Evolutionary conservation across 1,140 invertebrate genomes (phyloP), one percentile per base, ranked within the genome.

Genomic region (Zophobas morio): DNA sequence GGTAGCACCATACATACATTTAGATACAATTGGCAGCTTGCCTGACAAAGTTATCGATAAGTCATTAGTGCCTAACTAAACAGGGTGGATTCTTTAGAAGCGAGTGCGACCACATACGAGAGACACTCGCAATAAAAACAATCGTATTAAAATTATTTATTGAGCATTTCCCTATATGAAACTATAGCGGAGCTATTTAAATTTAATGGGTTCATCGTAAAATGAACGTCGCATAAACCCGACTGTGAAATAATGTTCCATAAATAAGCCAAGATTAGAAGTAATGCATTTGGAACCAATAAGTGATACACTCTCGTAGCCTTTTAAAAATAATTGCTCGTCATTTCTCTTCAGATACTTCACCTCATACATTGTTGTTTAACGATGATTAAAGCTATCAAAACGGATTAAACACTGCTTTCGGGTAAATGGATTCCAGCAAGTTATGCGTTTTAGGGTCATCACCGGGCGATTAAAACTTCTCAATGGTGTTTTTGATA

Each of bases 41-140:
- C 71, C 49, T 73, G 71, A 73, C 71, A 36, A 73, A 73, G 54
- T 73, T 73, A 73, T 73, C 71, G 71, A 73, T 37, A 73, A 73
- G 71, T 56, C 71, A 73, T 73, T 73, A 73, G 71, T 73, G 70
- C 40, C n/a, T 8, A 49, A 49, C 47, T 71, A 47, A 47, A 6
- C 6, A 54, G 47, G 71, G 71, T 73, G 39, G 37, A 36, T 73
- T 42, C 70, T 51, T 53, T 35, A 39, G 51, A 66, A 20, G 20
- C 60, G 4, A 4, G 2, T n/a, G 3, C 20, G 20, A 39, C 36
- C 57, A 63, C 57, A 63, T n/a, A 37, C 6, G 57, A 37, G 35
- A 63, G 8, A 63, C n/a, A 20, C 2, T n/a, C 57, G 40, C 60
- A 36, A 66, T 42, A 66, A 42, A 66, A 40, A 66, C 60, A 66